These are phyloP conservation scores for Heliconius himera DNA, from an alignment of 1,140 invertebrate genomes.

Conservation along the genomic window DNA sequence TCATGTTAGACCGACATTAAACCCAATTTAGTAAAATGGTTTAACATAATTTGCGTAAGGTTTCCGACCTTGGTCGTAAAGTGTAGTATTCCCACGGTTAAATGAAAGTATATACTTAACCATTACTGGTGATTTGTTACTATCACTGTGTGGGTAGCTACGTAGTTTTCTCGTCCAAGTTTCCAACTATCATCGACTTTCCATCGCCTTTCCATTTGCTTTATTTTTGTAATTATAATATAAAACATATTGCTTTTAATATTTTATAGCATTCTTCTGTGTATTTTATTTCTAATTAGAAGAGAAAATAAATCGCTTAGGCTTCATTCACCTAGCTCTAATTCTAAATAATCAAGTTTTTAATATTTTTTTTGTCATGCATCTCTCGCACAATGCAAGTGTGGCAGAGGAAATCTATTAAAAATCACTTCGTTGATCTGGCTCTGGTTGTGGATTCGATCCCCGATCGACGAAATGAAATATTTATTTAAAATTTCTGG, in stretches of 20 bases:
- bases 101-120: slow-evolving; percentile 32
- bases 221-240: neutral
- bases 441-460: no score
- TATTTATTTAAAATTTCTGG: no score
- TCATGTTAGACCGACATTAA: slow-evolving; percentile 9
- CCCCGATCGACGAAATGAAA: no score
- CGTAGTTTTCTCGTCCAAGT: slow-evolving; percentile 25
- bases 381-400: no score
- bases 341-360: no score
- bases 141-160: neutral
- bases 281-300: no score
- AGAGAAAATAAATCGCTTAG: no score
- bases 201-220: slow-evolving; percentile 21
- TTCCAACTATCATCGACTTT: slow-evolving; percentile 15
- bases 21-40: slow-evolving; percentile 31
- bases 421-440: no score
- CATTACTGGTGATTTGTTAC: neutral
- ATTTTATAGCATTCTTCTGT: no score
- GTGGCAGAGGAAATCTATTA: no score
- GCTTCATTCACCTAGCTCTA: no score
- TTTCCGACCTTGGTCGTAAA: slow-evolving; percentile 37
- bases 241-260: neutral
- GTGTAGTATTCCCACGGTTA: slow-evolving; percentile 35
- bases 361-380: no score
- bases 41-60: slow-evolving; percentile 34